A percentile compares a stretch with the other conserved stretches of the same genome.
Evolutionary conservation across 2,888 invertebrate species (phyloP).

Genomic region (Melinaea marsaeus): DNA sequence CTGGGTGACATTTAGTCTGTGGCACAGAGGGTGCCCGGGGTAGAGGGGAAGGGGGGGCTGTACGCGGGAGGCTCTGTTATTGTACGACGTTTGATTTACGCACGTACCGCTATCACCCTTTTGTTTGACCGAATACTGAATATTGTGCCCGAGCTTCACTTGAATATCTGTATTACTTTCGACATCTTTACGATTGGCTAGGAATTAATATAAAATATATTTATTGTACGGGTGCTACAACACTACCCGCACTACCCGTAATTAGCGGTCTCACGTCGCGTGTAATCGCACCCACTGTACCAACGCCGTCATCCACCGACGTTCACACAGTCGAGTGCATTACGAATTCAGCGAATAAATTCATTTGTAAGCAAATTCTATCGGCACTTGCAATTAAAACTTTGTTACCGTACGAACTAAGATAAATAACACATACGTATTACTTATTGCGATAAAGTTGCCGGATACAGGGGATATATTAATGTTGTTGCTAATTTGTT

Average conservation of each 20-base stretch:
- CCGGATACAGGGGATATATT: slow-evolving; percentile 74
- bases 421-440: slow-evolving; percentile 78
- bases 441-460: slow-evolving; percentile 75
- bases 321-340: slow-evolving; percentile 60
- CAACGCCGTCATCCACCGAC: slow-evolving; percentile 39
- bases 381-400: slow-evolving; percentile 78
- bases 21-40: slow-evolving; percentile 35
- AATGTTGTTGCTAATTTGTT: slow-evolving; percentile 77
- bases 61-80: slow-evolving; percentile 69
- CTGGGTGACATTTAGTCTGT: slow-evolving; percentile 4
- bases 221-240: slow-evolving; percentile 23
- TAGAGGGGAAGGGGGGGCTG: slow-evolving; percentile 52
- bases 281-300: slow-evolving; percentile 28
- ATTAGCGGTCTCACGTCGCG: slow-evolving; percentile 56
- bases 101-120: slow-evolving; percentile 76
- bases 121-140: slow-evolving; percentile 73
- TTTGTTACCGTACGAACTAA: slow-evolving; percentile 75
- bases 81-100: slow-evolving; percentile 77
- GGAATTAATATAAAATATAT: slow-evolving; percentile 2
- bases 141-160: slow-evolving; percentile 63
- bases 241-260: slow-evolving; percentile 62
- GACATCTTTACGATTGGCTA: slow-evolving; percentile 17
- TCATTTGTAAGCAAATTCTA: slow-evolving; percentile 78
- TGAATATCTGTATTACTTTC: slow-evolving; percentile 33
- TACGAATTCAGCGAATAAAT: slow-evolving; percentile 75